Conservation (phyloP, 2,888 invertebrate species). For the Caenorhabditis sp. region DNA sequence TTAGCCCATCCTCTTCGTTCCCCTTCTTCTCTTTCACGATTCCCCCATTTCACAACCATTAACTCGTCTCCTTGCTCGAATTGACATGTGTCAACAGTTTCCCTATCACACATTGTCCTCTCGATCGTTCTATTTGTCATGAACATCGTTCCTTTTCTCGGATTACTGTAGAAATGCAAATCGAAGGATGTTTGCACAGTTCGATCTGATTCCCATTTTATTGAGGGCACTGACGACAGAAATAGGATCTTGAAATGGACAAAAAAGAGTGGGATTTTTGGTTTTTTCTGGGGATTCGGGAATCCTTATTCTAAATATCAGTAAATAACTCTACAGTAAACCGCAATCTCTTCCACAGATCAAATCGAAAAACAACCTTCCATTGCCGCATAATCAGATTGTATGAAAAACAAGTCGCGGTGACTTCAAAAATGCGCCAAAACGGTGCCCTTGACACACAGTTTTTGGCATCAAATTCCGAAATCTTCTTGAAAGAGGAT, state of each 20-base stretch:
- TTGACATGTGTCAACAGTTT: constrained; percentile 54
- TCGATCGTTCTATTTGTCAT: constrained; percentile 33
- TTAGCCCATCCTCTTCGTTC: constrained; percentile 44
- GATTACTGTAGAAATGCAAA: constrained; percentile 54
- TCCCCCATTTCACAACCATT: constrained; percentile 36
- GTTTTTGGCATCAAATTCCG: constrained; percentile 39
- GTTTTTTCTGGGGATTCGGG: neutral
- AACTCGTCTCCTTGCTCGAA: constrained; percentile 37
- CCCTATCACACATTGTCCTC: constrained; percentile 34
- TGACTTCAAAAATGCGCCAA: constrained; percentile 62
- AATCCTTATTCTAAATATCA: neutral
- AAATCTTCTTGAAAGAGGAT: constrained; percentile 25
- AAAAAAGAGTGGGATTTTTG: constrained; percentile 6
- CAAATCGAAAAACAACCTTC: constrained; percentile 16
- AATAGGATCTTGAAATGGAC: constrained; percentile 33
- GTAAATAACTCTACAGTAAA: neutral
- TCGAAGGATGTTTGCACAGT: constrained; percentile 51
- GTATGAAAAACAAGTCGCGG: constrained; percentile 43
- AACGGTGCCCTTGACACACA: constrained; percentile 58
- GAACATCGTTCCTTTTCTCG: constrained; percentile 46
- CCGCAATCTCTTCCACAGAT: neutral
- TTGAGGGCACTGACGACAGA: constrained; percentile 25
- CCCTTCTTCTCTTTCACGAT: constrained; percentile 2
- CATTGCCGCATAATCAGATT: constrained; percentile 33
- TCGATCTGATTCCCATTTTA: constrained; percentile 24